Evolutionary conservation across 2,888 invertebrate genomes (phyloP), one percentile per base, ranked within the genome.

Genomic region (Strigamia transsilvanica): DNA sequence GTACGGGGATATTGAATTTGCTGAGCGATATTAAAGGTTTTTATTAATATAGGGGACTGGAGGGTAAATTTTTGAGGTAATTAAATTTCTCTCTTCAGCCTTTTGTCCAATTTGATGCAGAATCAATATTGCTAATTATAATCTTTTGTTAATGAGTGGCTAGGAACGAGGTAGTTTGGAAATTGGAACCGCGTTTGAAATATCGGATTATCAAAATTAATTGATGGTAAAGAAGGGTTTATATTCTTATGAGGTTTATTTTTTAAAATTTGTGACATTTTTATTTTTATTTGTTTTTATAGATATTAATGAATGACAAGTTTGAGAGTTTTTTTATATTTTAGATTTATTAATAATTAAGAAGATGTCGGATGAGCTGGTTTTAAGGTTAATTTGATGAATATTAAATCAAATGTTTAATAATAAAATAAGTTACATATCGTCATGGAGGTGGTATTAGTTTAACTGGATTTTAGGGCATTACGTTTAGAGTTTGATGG

Each of bases 141-240:
- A 61, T 61, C 61, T 61, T 61, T 61, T 61, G 61, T 61, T 61
- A 61, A 61, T 61, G 61, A 61, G 61, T 21, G 61, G 61, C 61
- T 61, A 61, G n/a, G 61, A 61, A 61, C 34, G 61, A 10, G 61
- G 21, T 18, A 61, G 3, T 34, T 61, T 18, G 61, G 56, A 15
- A 61, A 61, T 61, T 61, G 61, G 61, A 61, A 61, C 18, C 61
- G 9, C 61, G 18, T 61, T 61, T 5, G 18, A 61, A 61, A 61
- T 61, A 61, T 61, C 61, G 61, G 61, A 61, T 61, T 61, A 61
- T 21, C 5, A 10, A 61, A 61, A 18, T 61, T 61, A 61, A 61
- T 61, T 18, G 61, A 61, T 15, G 61, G 15, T 61, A 61, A 61
- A 15, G 18, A 12, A 61, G 2, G 61, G 61, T 15, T 61, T 61